These are phyloP conservation scores for Actinia equina DNA, from an alignment of 64 coral and sea anemone genomes.

Conservation along the genomic window DNA sequence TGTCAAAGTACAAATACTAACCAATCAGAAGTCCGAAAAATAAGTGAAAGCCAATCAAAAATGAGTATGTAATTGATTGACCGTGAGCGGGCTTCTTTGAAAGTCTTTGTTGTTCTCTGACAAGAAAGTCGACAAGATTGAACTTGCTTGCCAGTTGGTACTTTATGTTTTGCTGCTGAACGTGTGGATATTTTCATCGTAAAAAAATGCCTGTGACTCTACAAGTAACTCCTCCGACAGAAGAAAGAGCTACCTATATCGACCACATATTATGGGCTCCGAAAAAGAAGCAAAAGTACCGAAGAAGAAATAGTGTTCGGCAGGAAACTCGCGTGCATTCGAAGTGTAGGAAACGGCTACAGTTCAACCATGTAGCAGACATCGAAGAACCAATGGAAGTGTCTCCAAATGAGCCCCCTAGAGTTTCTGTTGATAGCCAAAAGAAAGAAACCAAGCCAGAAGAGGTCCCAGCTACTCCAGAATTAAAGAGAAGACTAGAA, in stretches of 20 bases:
- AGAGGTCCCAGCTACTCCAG: slow-evolving; percentile 26
- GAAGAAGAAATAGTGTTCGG: slow-evolving; percentile 30
- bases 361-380: slow-evolving; percentile 31
- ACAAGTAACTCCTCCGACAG: slow-evolving; percentile 49
- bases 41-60: not conserved
- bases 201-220: slow-evolving; percentile 9
- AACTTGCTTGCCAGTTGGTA: not conserved
- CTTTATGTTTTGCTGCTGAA: not conserved
- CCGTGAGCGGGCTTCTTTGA: slow-evolving; percentile 20
- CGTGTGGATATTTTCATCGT: not conserved
- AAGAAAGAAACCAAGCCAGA: not conserved
- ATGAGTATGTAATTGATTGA: not conserved
- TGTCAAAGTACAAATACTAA: slow-evolving; percentile 11
- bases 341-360: slow-evolving; percentile 47
- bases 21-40: not conserved
- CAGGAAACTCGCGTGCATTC: slow-evolving; percentile 39
- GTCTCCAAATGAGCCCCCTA: not conserved
- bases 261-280: slow-evolving; percentile 55
- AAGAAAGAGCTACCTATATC: slow-evolving; percentile 14
- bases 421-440: not conserved
- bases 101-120: not conserved
- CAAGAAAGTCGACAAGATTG: not conserved
- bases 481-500: slow-evolving; percentile 18
- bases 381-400: slow-evolving; percentile 30
- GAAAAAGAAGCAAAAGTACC: slow-evolving; percentile 51